phyloP scores from a whole-genome alignment of 2,113 vertebrate genomes.

The Bos indicus region DNA sequence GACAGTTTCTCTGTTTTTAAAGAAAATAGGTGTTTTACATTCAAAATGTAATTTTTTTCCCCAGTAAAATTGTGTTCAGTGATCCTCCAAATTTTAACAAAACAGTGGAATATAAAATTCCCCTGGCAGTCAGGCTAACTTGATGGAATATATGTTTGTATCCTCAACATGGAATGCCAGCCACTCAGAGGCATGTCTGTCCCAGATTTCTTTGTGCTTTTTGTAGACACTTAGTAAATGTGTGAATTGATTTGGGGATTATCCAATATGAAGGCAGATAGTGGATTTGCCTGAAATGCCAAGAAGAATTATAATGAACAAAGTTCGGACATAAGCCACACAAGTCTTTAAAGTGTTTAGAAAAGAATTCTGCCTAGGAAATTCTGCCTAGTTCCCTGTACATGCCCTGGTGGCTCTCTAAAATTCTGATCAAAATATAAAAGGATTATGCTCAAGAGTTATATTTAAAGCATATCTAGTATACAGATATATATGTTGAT shows the following conservation, averaged over 20 bases:
- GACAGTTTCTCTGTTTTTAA: constrained; percentile 14
- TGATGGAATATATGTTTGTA: neutral
- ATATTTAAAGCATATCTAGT: neutral
- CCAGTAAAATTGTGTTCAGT: neutral
- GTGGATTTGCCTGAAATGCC: neutral
- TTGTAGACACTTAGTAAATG: neutral
- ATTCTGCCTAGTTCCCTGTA: neutral
- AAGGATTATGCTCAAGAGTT: neutral
- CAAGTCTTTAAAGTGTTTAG: neutral
- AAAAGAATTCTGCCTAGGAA: neutral
- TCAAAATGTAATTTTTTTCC: neutral
- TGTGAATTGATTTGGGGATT: neutral
- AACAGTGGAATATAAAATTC: neutral
- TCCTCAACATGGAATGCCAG: neutral
- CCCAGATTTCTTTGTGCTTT: neutral
- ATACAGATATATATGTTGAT: neutral
- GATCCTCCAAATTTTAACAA: neutral
- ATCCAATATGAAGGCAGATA: neutral
- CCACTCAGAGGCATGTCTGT: neutral
- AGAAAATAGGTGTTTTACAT: neutral
- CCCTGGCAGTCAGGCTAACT: neutral
- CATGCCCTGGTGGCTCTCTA: neutral
- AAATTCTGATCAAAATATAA: constrained; percentile 16
- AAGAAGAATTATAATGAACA: neutral
- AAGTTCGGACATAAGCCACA: neutral